Evolutionary conservation across 2,113 vertebrate species (phyloP).

Genomic region (Sceloporus tristichus): DNA sequence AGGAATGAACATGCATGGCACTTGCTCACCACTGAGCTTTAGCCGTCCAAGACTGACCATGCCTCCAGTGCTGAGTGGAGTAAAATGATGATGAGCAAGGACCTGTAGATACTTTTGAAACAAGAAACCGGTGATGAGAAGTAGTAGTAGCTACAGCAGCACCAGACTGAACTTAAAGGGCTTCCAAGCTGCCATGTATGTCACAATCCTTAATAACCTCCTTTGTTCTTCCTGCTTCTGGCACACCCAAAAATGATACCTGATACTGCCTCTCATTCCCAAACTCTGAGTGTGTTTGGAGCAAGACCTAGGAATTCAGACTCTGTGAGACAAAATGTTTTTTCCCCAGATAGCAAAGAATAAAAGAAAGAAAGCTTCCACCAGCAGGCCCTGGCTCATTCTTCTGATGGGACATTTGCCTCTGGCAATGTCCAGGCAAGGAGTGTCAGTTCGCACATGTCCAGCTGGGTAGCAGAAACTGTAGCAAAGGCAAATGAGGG

Average conservation of each 20-base stretch:
- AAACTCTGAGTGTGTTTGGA: constrained; percentile 8
- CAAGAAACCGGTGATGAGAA: background rate
- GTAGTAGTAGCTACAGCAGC: background rate
- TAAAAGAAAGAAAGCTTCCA: background rate
- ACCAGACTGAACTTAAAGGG: background rate
- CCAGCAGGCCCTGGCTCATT: background rate
- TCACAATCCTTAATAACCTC: background rate
- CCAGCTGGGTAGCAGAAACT: background rate
- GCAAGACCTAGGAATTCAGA: background rate
- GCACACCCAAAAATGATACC: background rate
- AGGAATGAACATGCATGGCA: too few relatives aligned
- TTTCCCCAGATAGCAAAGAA: background rate
- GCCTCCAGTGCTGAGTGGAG: background rate
- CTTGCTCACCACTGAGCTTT: background rate
- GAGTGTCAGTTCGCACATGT: background rate
- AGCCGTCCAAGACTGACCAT: background rate
- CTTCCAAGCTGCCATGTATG: background rate
- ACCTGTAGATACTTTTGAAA: background rate
- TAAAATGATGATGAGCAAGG: background rate
- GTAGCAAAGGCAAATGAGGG: background rate
- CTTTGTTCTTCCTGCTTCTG: background rate
- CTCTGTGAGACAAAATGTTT: background rate
- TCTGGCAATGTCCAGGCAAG: background rate
- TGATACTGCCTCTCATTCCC: constrained; percentile 3
- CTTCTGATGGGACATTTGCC: background rate